phyloP scores from a whole-genome alignment of 2,888 invertebrate species.

The Nomada fucata region DNA sequence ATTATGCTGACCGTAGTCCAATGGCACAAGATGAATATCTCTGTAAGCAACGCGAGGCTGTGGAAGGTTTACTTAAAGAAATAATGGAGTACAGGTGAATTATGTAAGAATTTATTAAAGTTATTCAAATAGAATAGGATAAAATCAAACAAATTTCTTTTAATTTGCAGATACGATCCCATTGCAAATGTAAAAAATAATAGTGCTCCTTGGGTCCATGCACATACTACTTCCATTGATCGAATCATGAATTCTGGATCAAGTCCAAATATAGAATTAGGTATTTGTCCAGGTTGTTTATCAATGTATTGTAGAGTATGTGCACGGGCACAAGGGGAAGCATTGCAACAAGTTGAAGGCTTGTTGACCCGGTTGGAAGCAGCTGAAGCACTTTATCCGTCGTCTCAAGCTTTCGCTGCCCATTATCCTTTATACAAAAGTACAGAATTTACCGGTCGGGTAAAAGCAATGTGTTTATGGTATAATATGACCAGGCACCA shows the following conservation, averaged over 20 bases:
- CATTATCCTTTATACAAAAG: conserved; percentile 90
- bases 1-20: conserved; percentile 90
- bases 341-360: conserved; percentile 90
- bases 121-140: background rate
- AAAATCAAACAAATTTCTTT: background rate
- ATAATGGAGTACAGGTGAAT: conserved; percentile 90
- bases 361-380: conserved; percentile 90
- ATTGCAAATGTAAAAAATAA: conserved; percentile 67
- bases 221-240: conserved; percentile 63
- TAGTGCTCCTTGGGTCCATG: conserved; percentile 52
- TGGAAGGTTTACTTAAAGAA: conserved; percentile 89
- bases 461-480: conserved; percentile 95
- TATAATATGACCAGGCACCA: conserved; percentile 95
- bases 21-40: conserved; percentile 92
- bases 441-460: conserved; percentile 87
- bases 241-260: conserved; percentile 40
- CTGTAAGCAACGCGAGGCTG: conserved; percentile 89
- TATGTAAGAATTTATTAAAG: background rate
- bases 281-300: conserved; percentile 88
- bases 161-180: conserved; percentile 71
- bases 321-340: conserved; percentile 89
- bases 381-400: conserved; percentile 93
- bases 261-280: conserved; percentile 71
- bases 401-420: conserved; percentile 90
- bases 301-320: conserved; percentile 90